A percentile compares a stretch with the other conserved stretches of the same genome.
Evolutionary conservation across 2,888 invertebrate genomes (phyloP).

Genomic region (Leptarthrus brevirostris): DNA sequence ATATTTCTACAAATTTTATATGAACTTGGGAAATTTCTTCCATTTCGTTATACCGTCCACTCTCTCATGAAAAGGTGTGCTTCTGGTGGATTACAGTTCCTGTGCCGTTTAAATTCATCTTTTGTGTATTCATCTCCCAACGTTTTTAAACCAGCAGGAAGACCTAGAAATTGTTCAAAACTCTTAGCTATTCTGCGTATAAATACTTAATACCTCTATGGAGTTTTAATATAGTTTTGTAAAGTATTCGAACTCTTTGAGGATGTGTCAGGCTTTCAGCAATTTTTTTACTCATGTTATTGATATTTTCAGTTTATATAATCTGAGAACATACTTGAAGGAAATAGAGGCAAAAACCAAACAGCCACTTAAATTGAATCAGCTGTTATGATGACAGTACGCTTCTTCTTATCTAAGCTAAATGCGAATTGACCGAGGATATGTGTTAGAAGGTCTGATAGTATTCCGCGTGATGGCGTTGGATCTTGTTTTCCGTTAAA

Average conservation of each 20-base stretch:
- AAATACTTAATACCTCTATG: constrained; percentile 73
- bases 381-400: too few species aligned
- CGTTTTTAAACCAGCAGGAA: constrained; percentile 77
- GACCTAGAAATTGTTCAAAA: constrained; percentile 66
- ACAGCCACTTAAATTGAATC: too few species aligned
- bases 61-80: constrained; percentile 83
- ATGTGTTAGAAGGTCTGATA: too few species aligned
- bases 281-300: constrained; percentile 63
- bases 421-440: too few species aligned
- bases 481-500: too few species aligned
- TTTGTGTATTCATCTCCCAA: constrained; percentile 82
- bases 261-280: constrained; percentile 68
- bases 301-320: neutral
- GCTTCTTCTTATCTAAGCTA: too few species aligned
- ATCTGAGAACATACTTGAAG: too few species aligned
- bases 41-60: constrained; percentile 77
- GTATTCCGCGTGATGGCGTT: too few species aligned
- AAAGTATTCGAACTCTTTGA: constrained; percentile 76
- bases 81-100: constrained; percentile 76
- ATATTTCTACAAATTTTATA: constrained; percentile 74
- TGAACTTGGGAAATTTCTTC: neutral
- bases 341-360: too few species aligned
- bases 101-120: constrained; percentile 89
- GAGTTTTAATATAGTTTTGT: constrained; percentile 82
- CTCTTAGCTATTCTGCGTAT: too few species aligned